Percentiles rank a stretch among this genome's conserved stretches.
Evolutionary conservation across 2,113 vertebrate genomes (phyloP).

Genomic region (Grammomys dolichurus): DNA sequence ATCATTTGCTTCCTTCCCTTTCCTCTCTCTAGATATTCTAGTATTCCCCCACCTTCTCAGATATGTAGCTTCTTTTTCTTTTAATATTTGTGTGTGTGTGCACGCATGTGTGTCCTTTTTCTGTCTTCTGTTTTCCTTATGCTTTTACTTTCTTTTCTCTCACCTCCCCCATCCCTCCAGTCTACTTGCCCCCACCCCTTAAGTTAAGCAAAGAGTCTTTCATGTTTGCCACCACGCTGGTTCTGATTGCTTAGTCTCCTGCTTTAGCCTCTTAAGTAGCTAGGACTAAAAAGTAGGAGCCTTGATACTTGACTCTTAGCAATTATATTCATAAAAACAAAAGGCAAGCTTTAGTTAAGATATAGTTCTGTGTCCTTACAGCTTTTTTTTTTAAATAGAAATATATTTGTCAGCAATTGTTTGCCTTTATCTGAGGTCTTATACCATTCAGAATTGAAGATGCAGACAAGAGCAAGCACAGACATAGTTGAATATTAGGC

Average conservation of each 20-base stretch:
- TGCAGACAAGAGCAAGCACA: neutral
- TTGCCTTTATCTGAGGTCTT: slow-evolving; percentile 38
- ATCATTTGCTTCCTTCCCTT: neutral
- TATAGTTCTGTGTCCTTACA: neutral
- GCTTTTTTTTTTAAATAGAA: neutral
- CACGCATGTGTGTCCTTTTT: neutral
- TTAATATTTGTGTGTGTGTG: neutral
- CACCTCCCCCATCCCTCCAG: neutral
- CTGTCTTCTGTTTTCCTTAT: neutral
- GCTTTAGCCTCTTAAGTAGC: neutral
- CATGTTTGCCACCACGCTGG: neutral
- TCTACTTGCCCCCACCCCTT: neutral
- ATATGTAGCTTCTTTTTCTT: neutral
- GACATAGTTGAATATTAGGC: slow-evolving; percentile 14
- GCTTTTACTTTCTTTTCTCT: neutral
- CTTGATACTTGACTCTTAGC: slow-evolving; percentile 37
- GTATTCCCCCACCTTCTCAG: neutral
- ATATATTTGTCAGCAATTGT: neutral
- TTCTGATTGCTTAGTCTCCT: neutral
- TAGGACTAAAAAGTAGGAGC: neutral
- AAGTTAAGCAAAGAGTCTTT: neutral
- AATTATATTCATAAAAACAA: neutral
- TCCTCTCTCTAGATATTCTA: neutral
- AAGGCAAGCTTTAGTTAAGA: neutral
- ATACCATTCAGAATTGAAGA: neutral